Evolutionary conservation across 2,113 vertebrate genomes (phyloP), one percentile per base, ranked within the genome.

Genomic region (Paradoxurus hermaphroditus): DNA sequence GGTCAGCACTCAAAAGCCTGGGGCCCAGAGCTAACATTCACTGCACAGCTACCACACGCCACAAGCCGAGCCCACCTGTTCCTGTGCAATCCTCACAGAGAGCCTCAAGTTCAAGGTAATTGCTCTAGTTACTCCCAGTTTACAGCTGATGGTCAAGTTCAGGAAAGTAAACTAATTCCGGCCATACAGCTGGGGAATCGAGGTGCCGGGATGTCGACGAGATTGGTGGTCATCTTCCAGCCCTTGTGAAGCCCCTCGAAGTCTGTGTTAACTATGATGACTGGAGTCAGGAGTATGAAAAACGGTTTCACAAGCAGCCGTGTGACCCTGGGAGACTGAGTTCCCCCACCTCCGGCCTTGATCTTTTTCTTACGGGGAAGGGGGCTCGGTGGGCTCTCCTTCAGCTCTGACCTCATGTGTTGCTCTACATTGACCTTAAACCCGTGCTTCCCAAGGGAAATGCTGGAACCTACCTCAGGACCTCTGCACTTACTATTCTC

Each of bases 21-120:
- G 7, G 23, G 5, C 21, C 36, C 13, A 1, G 2, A 12, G 25
- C 39, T 51, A 6, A 59, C 1, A 7, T 14, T 46, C 39, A 3
- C 27, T 13, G 15, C 4, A 53, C 29, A 41, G 23, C 25, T 21
- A 23, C 0, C 4, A 9, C 39, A 4, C 1, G 7, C 59, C 59
- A 7, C 0, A 3, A 3, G 4, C 10, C 0, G 27, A 56, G 25
- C 14, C 41, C 25, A 1, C 12, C 0, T 0, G 49, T 59, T 16
- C 51, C 19, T 51, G 18, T 1, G 1, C 9, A 16, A 25, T 2
- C n/a, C 46, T 44, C 46, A 5, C 8, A 5, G 65, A 0, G 4
- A 73, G 23, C 27, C 51, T 11, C 34, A 72, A 16, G 31, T 41
- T 11, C 34, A 72, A 16, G 31, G 36, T 6, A 41, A 18, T 14